Base-by-base conservation (phyloP, 2,888 invertebrate species). In the Orgyia antiqua region DNA sequence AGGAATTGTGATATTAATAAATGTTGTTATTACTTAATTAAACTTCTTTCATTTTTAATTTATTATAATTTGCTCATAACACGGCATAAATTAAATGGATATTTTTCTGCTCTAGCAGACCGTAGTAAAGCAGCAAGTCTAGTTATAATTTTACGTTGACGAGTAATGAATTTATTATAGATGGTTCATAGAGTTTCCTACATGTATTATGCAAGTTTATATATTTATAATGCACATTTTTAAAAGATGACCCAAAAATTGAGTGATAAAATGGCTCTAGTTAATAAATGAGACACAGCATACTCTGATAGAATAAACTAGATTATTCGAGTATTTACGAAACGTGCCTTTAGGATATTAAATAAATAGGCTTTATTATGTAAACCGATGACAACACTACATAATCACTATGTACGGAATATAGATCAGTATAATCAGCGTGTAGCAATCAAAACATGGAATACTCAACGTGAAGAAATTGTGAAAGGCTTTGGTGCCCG, bases 1-100 rank as follows among this genome's bases (percentile, higher is more conserved):
- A 74, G 68, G 76, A 82, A 77, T 74, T 84, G 84, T 86, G 84
- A 86, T 84, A 86, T 82, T 77, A 84, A 75, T 77, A 79, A 77
- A 69, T 68, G 75, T 79, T 73, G 69, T 73, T 69, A 59, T 50
- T 50, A 38, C 29, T 39, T 29, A 29, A 45, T 29, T 39, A 41
- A 42, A 51, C 37, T 33, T 38, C 25, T 45, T 45, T 11, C 6
- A 5, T 7, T 23, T 23, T 11, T 11, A 2, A 10, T 11, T 11
- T 23, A 20, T 20, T 20, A 5, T 20, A 20, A 20, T n/a, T 20
- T 20, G 9, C n/a, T 8, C 20, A 20, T 20, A 20, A 20, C 20
- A 4, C 9, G 29, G 12, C 4, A 18, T 25, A 20, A 20, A 27
- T 31, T 27, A 13, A 27, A 10, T 19, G 3, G 11, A 29, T 31